These are phyloP conservation scores for Syrmaticus mikado DNA, from an alignment of 2,113 vertebrate species.

Conservation along the genomic window DNA sequence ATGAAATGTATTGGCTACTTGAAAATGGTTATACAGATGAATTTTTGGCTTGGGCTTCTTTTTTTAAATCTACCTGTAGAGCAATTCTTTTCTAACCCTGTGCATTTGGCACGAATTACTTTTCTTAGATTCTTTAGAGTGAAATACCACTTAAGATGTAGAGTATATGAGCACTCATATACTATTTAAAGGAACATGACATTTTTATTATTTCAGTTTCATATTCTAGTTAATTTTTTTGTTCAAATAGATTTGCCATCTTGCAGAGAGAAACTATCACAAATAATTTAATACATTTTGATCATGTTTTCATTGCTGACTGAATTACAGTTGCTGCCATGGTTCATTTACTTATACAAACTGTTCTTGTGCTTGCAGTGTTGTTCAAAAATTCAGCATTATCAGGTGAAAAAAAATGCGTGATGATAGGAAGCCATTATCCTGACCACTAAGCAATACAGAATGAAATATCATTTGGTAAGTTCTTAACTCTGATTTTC, in stretches of 20 bases:
- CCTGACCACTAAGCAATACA: constrained; percentile 60
- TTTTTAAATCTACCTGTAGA: constrained; percentile 30
- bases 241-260: constrained; percentile 38
- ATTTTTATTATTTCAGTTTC: constrained; percentile 54
- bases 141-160: constrained; percentile 30
- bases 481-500: constrained; percentile 61
- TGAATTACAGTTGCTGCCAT: constrained; percentile 53
- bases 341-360: constrained; percentile 68
- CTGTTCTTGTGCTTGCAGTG: constrained; percentile 38
- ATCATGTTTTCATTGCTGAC: constrained; percentile 53
- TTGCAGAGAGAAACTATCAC: constrained; percentile 28
- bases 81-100: constrained; percentile 12
- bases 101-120: neutral
- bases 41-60: neutral
- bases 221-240: constrained; percentile 33
- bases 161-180: constrained; percentile 12
- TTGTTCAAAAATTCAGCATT: constrained; percentile 43
- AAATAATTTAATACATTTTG: constrained; percentile 65
- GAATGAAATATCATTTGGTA: constrained; percentile 58
- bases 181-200: constrained; percentile 53
- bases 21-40: neutral
- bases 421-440: constrained; percentile 45
- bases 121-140: constrained; percentile 11
- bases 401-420: constrained; percentile 56
- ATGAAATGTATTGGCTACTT: constrained; percentile 23